A percentile compares a stretch with the other conserved stretches of the same genome.
phyloP scores from a whole-genome alignment of 2,113 vertebrate species.

The Paralichthys olivaceus region DNA sequence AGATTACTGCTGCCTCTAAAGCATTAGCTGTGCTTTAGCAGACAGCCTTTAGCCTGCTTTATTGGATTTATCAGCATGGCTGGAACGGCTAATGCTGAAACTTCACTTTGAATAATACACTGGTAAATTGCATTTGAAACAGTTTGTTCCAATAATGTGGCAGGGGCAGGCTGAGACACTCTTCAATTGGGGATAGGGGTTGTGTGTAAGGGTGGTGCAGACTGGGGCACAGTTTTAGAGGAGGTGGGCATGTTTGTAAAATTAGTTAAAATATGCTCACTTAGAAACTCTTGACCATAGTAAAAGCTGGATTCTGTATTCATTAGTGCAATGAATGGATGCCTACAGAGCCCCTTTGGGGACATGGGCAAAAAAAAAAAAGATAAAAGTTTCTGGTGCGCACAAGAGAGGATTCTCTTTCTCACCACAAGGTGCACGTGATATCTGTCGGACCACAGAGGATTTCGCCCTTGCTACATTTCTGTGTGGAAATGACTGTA shows the following conservation, averaged over 20 bases:
- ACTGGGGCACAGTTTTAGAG: background rate
- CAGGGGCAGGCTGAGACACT: background rate
- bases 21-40: constrained; percentile 17
- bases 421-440: too few species aligned
- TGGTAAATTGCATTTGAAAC: background rate
- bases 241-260: background rate
- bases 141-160: background rate
- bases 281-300: background rate
- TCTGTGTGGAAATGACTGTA: too few species aligned
- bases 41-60: constrained; percentile 19
- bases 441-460: too few species aligned
- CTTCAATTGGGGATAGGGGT: background rate
- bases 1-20: constrained; percentile 32
- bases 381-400: too few species aligned
- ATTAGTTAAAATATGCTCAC: background rate
- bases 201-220: background rate
- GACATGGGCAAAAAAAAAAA: too few species aligned
- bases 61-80: constrained; percentile 26
- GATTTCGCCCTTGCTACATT: too few species aligned
- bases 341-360: too few species aligned
- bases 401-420: too few species aligned
- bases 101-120: constrained; percentile 26
- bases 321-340: too few species aligned
- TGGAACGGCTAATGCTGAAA: constrained; percentile 20
- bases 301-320: background rate